Conservation (phyloP, 2,797 vertebrate genomes). For the Aplochiton taeniatus region DNA sequence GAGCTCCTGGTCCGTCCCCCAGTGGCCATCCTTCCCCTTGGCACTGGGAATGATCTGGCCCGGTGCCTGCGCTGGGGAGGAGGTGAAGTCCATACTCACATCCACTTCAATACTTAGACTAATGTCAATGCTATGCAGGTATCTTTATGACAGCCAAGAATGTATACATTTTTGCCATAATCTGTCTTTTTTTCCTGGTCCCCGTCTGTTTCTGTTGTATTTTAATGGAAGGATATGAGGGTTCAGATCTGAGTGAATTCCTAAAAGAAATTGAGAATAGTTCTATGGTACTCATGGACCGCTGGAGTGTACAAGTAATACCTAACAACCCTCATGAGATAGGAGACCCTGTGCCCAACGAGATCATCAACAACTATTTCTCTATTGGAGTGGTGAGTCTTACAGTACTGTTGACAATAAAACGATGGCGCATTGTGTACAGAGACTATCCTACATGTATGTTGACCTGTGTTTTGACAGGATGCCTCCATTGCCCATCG, state of each 20-base stretch:
- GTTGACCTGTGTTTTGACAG: constrained; percentile 59
- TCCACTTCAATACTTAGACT: neutral
- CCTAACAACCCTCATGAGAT: constrained; percentile 76
- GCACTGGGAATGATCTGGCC: constrained; percentile 93
- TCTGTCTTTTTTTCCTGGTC: neutral
- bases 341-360: constrained; percentile 89
- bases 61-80: constrained; percentile 94
- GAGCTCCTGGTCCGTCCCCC: constrained; percentile 79
- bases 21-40: constrained; percentile 88
- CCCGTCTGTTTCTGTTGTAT: neutral
- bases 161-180: neutral
- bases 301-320: constrained; percentile 87
- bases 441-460: neutral
- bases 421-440: no score
- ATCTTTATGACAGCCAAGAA: neutral
- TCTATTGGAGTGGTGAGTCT: constrained; percentile 92
- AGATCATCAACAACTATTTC: constrained; percentile 98
- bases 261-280: constrained; percentile 85
- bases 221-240: constrained; percentile 82
- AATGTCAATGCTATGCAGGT: neutral
- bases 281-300: constrained; percentile 80
- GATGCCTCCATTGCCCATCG: constrained; percentile 95
- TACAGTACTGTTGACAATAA: neutral
- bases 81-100: constrained; percentile 71
- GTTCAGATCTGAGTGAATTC: constrained; percentile 83